phyloP scores from a whole-genome alignment of 1,140 invertebrate genomes.

The Brachionus sp. region DNA sequence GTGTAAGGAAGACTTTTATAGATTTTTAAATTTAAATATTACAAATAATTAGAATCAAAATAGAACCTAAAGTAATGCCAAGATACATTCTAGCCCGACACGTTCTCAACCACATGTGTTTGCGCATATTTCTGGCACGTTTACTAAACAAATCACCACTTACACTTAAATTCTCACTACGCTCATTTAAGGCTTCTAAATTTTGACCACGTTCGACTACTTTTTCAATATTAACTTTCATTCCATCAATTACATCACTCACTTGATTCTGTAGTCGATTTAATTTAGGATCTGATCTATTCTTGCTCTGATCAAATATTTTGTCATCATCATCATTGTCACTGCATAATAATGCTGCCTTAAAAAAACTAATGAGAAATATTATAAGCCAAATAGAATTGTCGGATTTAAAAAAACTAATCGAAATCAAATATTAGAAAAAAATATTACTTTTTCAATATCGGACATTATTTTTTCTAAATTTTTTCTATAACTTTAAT shows the following conservation, averaged over 20 bases:
- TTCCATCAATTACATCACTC: slow-evolving; percentile 33
- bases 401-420: background rate
- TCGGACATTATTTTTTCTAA: background rate
- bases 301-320: background rate
- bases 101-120: slow-evolving; percentile 22
- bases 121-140: background rate
- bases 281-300: slow-evolving; percentile 4
- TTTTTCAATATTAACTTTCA: slow-evolving; percentile 45
- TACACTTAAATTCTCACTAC: background rate
- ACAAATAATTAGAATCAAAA: slow-evolving; percentile 23
- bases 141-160: slow-evolving; percentile 44
- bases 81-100: slow-evolving; percentile 34
- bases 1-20: background rate
- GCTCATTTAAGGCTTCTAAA: slow-evolving; percentile 15
- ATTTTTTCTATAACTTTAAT: background rate
- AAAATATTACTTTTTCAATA: background rate
- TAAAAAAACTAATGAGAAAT: background rate
- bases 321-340: slow-evolving; percentile 29
- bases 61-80: background rate
- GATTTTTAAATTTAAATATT: background rate
- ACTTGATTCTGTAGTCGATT: slow-evolving; percentile 9
- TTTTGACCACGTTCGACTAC: slow-evolving; percentile 35
- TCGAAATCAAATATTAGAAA: background rate
- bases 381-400: background rate
- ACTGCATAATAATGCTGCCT: slow-evolving; percentile 27